Evolutionary conservation across 2,113 vertebrate genomes (phyloP).

Genomic region (Cathartes aura): DNA sequence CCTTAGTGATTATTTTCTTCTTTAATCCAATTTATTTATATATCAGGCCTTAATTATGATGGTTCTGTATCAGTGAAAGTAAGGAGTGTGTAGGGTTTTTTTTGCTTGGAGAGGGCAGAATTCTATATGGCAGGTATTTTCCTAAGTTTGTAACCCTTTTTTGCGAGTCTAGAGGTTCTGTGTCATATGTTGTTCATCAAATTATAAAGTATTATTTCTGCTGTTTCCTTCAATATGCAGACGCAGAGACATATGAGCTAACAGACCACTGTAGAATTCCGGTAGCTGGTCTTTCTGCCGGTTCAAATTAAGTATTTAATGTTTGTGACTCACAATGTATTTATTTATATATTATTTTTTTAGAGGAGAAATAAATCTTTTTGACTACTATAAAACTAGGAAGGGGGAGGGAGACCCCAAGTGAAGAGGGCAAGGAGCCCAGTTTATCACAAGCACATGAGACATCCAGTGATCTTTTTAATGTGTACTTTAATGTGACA

Average conservation of each 20-base stretch:
- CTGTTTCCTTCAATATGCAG: slow-evolving; percentile 43
- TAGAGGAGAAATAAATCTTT: slow-evolving; percentile 30
- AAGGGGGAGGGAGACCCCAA: neutral
- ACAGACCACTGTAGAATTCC: slow-evolving; percentile 37
- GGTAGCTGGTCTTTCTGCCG: slow-evolving; percentile 31
- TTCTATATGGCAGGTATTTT: slow-evolving; percentile 25
- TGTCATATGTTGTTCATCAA: slow-evolving; percentile 68
- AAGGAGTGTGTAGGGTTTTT: neutral
- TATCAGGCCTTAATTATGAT: neutral
- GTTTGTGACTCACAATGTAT: slow-evolving; percentile 33
- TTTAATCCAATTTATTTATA: neutral
- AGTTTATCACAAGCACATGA: neutral
- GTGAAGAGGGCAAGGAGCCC: neutral
- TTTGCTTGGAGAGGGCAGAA: neutral
- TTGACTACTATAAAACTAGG: neutral
- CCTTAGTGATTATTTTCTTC: neutral
- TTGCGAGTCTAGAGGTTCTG: neutral
- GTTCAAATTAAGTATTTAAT: slow-evolving; percentile 49
- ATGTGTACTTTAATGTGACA: neutral
- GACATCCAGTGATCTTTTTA: neutral
- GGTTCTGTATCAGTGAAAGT: neutral
- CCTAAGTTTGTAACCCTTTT: neutral
- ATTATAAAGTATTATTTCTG: slow-evolving; percentile 66
- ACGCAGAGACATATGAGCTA: slow-evolving; percentile 16
- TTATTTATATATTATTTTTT: slow-evolving; percentile 53